Base-by-base conservation (phyloP, 2,797 vertebrate genomes). In the Rhinogobio ventralis region DNA sequence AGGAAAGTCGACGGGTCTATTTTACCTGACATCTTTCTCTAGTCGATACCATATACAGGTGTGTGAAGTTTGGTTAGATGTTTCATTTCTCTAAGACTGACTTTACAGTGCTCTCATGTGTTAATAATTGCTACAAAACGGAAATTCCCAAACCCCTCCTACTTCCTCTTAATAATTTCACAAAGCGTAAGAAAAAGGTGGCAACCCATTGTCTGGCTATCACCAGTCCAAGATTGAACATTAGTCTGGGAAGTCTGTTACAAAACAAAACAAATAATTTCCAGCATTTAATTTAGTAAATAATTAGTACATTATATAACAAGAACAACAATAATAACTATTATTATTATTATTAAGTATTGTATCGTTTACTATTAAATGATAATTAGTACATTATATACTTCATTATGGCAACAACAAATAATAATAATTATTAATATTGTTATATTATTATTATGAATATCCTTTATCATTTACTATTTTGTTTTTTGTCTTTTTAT, bases 1-100 rank as follows among this genome's bases (percentile, higher is more conserved):
- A 96, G 92, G 2, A 88, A 91, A 0, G 87, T 90, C 39, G 85
- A 85, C 0, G 86, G 13, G 10, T 93, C 88, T 84, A 89, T 76
- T 55, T 82, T 45, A 9, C n/a, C 42, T 19, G 87, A 74, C 89
- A 91, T 91, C 13, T n/a, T 83, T 30, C 4, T 77, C 25, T 19
- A 13, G 46, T 55, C 3, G 23, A 28, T 4, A 11, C 7, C 6
- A 64, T 4, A 19, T 23, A 3, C 17, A 39, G 14, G 66, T 64
- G 42, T 19, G n/a, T 66, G 19, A 23, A n/a, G 11, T 36, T 39
- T 5, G 64, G 0, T n/a, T 45, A 11, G 36, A 3, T 36, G n/a
- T 69, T 30, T 49, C 69, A 74, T 36, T 3, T n/a, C 30, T 39
- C 9, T 62, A 23, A 3, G 11, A 20, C 3, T 8, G n/a, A 78